Conservation (phyloP, 2,888 invertebrate species). For the Thelaira solivaga region DNA sequence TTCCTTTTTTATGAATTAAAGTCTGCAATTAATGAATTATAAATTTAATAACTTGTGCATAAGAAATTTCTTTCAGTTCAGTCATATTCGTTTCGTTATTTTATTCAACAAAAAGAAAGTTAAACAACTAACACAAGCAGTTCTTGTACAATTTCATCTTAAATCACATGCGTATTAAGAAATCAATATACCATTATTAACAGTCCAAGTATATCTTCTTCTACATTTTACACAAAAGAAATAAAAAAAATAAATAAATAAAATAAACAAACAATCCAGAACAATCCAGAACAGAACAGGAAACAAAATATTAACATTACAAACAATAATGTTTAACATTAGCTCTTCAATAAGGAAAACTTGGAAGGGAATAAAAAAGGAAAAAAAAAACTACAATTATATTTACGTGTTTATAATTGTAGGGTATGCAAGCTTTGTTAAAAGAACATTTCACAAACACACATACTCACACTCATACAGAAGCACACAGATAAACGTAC, state of each 20-base stretch:
- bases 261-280: background rate
- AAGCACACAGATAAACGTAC: background rate
- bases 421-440: conserved; percentile 3
- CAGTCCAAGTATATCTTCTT: too few species aligned
- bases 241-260: too few species aligned
- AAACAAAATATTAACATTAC: conserved; percentile 55
- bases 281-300: conserved; percentile 25
- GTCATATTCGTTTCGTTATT: too few species aligned
- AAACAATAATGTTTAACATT: conserved; percentile 15
- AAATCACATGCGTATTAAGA: conserved; percentile 14
- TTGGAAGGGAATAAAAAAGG: background rate
- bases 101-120: too few species aligned
- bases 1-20: too few species aligned
- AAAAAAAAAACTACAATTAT: background rate
- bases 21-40: too few species aligned
- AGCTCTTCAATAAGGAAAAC: background rate
- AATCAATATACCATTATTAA: background rate
- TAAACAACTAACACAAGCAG: background rate
- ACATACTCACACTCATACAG: background rate
- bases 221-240: too few species aligned
- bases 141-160: conserved; percentile 28
- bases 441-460: background rate
- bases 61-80: too few species aligned
- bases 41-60: too few species aligned
- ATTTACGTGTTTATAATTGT: background rate